Percentiles rank a stretch among this genome's conserved stretches.
These are phyloP conservation scores for Turritopsis rubra DNA, from an alignment of 30 jellyfish, hydroid and myxozoan genomes.

Conservation along the genomic window DNA sequence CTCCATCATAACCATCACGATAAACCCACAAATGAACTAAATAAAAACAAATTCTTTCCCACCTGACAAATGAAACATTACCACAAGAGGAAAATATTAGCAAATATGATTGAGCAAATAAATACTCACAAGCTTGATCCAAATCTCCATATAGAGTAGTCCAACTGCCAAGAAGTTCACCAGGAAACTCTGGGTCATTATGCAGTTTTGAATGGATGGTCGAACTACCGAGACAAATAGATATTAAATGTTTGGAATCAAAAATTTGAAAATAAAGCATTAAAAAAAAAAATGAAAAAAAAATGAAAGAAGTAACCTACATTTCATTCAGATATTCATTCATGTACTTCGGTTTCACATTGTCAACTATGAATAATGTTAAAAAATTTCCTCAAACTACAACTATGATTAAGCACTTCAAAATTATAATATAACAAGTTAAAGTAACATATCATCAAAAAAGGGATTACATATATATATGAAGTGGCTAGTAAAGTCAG, in stretches of 20 bases:
- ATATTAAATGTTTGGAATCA: neutral
- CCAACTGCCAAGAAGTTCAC: slow-evolving; percentile 85
- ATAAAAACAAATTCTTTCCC: slow-evolving; percentile 7
- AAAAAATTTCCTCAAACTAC: too few species aligned
- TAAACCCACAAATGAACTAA: slow-evolving; percentile 86
- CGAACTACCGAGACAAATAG: slow-evolving; percentile 41
- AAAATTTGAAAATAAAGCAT: neutral
- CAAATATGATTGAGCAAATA: too few species aligned
- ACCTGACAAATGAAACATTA: too few species aligned
- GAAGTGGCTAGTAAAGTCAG: too few species aligned
- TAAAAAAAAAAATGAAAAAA: neutral
- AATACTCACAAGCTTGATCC: slow-evolving; percentile 77
- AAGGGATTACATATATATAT: too few species aligned
- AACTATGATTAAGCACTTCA: too few species aligned
- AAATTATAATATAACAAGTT: too few species aligned
- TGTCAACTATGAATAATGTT: slow-evolving; percentile 41
- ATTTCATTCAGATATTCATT: slow-evolving; percentile 42
- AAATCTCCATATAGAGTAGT: slow-evolving; percentile 81
- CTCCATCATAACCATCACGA: slow-evolving; percentile 82
- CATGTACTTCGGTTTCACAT: slow-evolving; percentile 80
- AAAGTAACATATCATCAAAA: too few species aligned
- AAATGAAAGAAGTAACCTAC: slow-evolving; percentile 33
- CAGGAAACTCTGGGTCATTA: slow-evolving; percentile 51
- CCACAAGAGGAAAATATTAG: too few species aligned
- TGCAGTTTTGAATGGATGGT: slow-evolving; percentile 39